Percentiles rank a stretch among this genome's conserved stretches.
phyloP scores from a whole-genome alignment of 2,888 invertebrate species.

The Scaptomyza flava region DNA sequence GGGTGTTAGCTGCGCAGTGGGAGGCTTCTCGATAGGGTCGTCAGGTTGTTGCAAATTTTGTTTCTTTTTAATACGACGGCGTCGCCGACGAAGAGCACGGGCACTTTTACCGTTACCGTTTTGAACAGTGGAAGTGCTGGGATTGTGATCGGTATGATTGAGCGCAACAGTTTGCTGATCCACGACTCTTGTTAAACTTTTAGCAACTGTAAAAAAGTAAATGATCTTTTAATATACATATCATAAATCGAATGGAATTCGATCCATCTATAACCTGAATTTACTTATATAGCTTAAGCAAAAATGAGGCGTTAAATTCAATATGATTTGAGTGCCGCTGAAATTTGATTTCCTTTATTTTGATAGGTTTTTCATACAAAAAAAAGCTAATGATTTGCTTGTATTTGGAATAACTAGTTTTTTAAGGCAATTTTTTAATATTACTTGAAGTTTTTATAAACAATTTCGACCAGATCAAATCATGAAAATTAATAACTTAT shows the following conservation, averaged over 20 bases:
- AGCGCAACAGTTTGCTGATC: conserved; percentile 69
- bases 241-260: not conserved
- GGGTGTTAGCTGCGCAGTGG: conserved; percentile 65
- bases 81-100: conserved; percentile 79
- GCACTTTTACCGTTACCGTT: conserved; percentile 70
- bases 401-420: too few species aligned
- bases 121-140: conserved; percentile 52
- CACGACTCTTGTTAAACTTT: conserved; percentile 74
- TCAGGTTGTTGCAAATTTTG: conserved; percentile 72
- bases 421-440: not conserved
- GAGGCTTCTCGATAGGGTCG: conserved; percentile 57
- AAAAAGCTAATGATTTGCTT: too few species aligned
- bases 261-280: not conserved
- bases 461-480: not conserved
- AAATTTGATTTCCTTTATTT: too few species aligned
- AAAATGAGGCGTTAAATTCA: too few species aligned
- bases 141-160: conserved; percentile 59
- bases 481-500: not conserved
- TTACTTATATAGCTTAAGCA: not conserved
- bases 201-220: conserved; percentile 33
- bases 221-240: not conserved
- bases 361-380: too few species aligned
- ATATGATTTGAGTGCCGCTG: too few species aligned
- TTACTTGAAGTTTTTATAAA: not conserved
- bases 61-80: conserved; percentile 79